Base-by-base conservation (phyloP, 2,888 invertebrate genomes). In the Caenorhabditis afra region DNA sequence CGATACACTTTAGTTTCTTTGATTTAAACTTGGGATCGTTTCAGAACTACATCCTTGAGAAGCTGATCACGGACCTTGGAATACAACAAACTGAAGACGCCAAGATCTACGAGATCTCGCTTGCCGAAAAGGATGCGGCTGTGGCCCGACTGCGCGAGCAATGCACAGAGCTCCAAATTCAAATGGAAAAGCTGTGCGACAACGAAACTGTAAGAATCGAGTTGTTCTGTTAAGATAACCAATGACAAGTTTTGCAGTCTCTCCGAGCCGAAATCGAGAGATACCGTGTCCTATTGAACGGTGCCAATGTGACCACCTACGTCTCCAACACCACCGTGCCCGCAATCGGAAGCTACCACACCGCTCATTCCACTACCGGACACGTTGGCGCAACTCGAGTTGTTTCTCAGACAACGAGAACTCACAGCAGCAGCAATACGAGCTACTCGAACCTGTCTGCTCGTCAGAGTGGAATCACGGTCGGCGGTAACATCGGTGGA, bases 161-260 rank as follows among this genome's bases (percentile, higher is more conserved):
- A 35, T 73, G 79, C 67, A 73, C 67, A n/a, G 73, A 79, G 44
- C 67, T 79, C 23, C 67, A 58, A 14, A 52, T 79, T 18, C 67
- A 79, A 39, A 73, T 79, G 73, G 79, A 79, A 20, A 73, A 57
- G 45, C 67, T 79, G 3, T 79, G 79, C n/a, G 79, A 79, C 22
- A 41, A 73, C 14, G 67, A 79, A 74, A 67, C 52, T 37, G 79
- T 79, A 14, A 73, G 57, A 39, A 44, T 11, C n/a, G n/a, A n/a
- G n/a, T n/a, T n/a, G n/a, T n/a, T n/a, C n/a, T n/a, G n/a, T n/a
- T n/a, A n/a, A n/a, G n/a, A n/a, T n/a, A n/a, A n/a, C n/a, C n/a
- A n/a, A n/a, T 16, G 18, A 39, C 5, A 45, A n/a, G 11, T 20
- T 49, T 66, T 74, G 52, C 59, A 79, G 79, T 67, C 79, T 22